Conservation (phyloP, 2,113 vertebrate genomes). For the Amphiprion percula region DNA sequence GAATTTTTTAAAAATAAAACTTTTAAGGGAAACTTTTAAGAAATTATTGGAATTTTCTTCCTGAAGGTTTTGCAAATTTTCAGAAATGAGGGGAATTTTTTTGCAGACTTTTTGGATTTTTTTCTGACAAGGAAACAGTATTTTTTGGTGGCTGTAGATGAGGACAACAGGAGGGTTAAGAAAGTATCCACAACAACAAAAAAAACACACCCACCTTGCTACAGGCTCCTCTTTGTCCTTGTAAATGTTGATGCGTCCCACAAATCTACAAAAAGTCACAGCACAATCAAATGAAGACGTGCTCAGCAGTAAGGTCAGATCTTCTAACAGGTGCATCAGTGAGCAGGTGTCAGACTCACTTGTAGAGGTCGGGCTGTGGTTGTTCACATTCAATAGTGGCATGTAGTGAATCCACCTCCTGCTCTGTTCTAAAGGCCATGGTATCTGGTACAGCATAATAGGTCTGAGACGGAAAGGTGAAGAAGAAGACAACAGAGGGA, state of each 20-base stretch:
- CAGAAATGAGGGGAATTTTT: no score
- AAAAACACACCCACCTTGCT: slow-evolving; percentile 86
- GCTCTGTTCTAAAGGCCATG: slow-evolving; percentile 92
- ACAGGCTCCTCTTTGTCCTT: slow-evolving; percentile 90
- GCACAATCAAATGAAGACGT: slow-evolving; percentile 40
- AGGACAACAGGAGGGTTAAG: background rate
- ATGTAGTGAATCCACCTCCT: slow-evolving; percentile 91
- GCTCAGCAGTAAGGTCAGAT: slow-evolving; percentile 1
- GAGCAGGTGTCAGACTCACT: slow-evolving; percentile 84
- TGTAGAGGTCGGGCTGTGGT: slow-evolving; percentile 99
- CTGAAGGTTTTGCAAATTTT: no score
- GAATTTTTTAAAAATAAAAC: no score
- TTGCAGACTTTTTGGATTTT: no score
- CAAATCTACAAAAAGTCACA: slow-evolving; percentile 86
- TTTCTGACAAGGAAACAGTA: no score
- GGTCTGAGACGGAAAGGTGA: slow-evolving; percentile 85
- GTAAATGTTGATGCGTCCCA: slow-evolving; percentile 97
- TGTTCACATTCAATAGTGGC: slow-evolving; percentile 99
- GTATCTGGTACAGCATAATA: slow-evolving; percentile 97
- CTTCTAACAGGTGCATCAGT: slow-evolving; percentile 17
- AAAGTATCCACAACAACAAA: background rate
- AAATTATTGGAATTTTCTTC: no score
- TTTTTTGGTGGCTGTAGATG: no score
- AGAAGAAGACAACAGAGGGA: slow-evolving; percentile 59
- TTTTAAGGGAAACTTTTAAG: no score